Base-by-base conservation (phyloP, 2,113 vertebrate species). In the Bucco capensis region DNA sequence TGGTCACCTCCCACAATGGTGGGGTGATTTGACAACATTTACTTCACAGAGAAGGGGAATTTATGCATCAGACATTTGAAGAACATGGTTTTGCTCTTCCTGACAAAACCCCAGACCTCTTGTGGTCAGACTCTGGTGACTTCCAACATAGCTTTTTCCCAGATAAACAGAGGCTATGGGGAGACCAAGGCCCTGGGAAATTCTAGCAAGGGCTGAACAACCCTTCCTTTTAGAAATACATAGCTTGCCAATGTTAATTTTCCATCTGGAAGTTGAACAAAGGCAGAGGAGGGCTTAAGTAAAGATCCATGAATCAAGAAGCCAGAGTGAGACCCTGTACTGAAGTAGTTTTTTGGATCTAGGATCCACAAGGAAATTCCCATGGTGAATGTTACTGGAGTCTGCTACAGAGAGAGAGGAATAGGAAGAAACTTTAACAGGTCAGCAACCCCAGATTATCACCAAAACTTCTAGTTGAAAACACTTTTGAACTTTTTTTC, bases 121-220 rank as follows among this genome's bases (percentile, higher is more conserved):
- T 54, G 86, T 67, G 94, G 86, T 92, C 77, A 83, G 81, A 70
- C 42, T 46, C 38, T 87, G 88, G 80, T 86, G 72, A 57, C 25
- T 81, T 94, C 58, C 60, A 70, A 65, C 83, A 74, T n/a, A 94
- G 76, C 33, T 90, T 93, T 84, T 83, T 60, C 62, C 83, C 80
- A 87, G 80, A 80, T 60, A 93, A 88, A 96, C 44, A 96, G 88
- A 94, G 46, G 73, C 46, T 86, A 54, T n/a, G 16, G 18, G 24
- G 57, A 90, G n/a, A 24, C 64, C 66, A 44, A 33, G 6, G 5
- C 15, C 75, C 76, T 90, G 56, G 69, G 85, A 90, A 85, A 60
- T 19, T 53, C 64, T 46, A 60, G 9, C 7, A 40, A 65, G 49
- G 60, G 9, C 47, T 78, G 27, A 33, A 72, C 77, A 95, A 82